Percentiles rank a stretch among this genome's conserved stretches.
phyloP scores from a whole-genome alignment of 2,113 vertebrate genomes.

The Bubalus kerabau region DNA sequence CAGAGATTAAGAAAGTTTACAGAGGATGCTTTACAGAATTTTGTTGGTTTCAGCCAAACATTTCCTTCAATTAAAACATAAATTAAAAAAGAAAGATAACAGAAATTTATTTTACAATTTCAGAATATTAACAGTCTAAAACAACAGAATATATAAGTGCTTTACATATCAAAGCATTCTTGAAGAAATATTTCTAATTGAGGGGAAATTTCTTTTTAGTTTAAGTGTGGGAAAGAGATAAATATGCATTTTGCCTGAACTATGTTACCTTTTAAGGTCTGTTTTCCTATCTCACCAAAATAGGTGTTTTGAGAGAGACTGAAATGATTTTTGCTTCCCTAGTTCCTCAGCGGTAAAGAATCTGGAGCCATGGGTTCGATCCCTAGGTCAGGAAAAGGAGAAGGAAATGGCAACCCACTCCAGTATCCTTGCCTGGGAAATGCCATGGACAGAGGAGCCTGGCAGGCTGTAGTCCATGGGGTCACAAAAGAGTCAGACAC shows the following conservation, averaged over 20 bases:
- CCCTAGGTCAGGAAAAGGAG: neutral
- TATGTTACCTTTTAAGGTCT: neutral
- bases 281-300: neutral
- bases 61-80: neutral
- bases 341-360: neutral
- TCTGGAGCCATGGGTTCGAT: neutral
- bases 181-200: neutral
- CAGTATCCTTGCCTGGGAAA: neutral
- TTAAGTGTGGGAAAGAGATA: neutral
- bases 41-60: neutral
- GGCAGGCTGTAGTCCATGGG: neutral
- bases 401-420: neutral
- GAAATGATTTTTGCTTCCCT: constrained; percentile 22
- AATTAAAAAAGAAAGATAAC: neutral
- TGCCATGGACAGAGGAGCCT: neutral
- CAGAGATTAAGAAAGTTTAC: neutral
- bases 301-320: neutral
- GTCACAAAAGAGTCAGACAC: neutral
- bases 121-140: neutral
- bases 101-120: constrained; percentile 10
- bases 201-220: neutral
- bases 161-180: neutral
- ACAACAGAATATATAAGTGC: neutral
- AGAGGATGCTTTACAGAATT: neutral
- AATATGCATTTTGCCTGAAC: neutral